Base-by-base conservation (phyloP, 2,888 invertebrate species). In the Phlogophora meticulosa region DNA sequence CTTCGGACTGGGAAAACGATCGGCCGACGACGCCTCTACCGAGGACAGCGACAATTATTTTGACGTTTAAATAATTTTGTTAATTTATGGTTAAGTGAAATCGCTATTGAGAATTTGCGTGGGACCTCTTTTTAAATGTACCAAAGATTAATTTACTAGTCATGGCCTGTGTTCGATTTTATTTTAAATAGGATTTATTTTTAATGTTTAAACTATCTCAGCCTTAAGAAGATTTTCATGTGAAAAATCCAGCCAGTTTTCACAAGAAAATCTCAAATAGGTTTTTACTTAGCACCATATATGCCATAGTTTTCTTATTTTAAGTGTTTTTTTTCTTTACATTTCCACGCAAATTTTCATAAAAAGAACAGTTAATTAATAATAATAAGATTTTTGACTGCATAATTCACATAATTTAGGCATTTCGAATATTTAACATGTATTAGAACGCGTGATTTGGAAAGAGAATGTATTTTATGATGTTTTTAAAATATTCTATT, bases 1-100 rank as follows among this genome's bases (percentile, higher is more conserved):
- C 62, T 96, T 96, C 78, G 96, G 96, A 10, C 90, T 96, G 0
- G 96, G 96, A 7, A 96, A 96, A 79, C 88, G 96, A 55, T 93
- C 94, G 1, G 88, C 83, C 28, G 92, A 93, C 17, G 86, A 87
- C 13, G 69, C 71, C 36, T 82, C 87, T 42, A 76, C 84, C n/a
- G 93, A 92, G 36, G 90, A 91, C 48, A 86, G 82, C 76, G 92
- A 92, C 60, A 90, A 87, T 77, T 91, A 90, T 79, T 80, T 85
- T 72, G 94, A 94, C 51, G 89, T 87, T 81, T 94, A 92, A 91
- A 87, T 82, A 72, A 38, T 79, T 82, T 70, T 75, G 61, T 80
- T 77, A 66, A 65, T 58, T 67, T 78, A 59, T 78, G 65, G 15
- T 64, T 84, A 63, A 72, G 67, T 56, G 76, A 56, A 69, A 70